Conservation (phyloP, 2,888 invertebrate species). For the Napeogenes sylphis region DNA sequence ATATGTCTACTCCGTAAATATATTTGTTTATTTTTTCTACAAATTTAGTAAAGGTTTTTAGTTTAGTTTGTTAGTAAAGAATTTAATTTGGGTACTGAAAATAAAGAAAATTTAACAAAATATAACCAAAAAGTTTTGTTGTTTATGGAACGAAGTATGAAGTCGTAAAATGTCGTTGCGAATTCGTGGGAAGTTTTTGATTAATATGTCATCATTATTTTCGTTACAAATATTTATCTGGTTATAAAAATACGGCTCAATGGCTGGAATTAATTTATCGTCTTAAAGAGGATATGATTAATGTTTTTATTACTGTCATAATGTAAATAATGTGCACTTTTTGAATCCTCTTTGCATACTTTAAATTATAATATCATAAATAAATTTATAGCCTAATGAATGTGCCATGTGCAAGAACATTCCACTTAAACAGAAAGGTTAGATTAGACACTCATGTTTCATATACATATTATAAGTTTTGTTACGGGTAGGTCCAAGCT, state of each 20-base stretch:
- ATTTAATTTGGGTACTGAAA: too few species aligned
- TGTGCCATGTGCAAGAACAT: neutral
- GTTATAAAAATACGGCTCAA: slow-evolving; percentile 16
- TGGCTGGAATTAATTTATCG: slow-evolving; percentile 20
- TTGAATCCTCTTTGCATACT: neutral
- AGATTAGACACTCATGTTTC: neutral
- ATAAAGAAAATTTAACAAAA: neutral
- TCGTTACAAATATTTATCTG: slow-evolving; percentile 23
- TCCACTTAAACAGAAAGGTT: too few species aligned
- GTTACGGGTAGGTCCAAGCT: neutral
- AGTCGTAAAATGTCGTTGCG: slow-evolving; percentile 16
- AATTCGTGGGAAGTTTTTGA: slow-evolving; percentile 23
- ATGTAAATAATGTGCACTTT: neutral
- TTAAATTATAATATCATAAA: neutral
- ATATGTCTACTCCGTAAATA: too few species aligned
- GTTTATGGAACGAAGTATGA: slow-evolving; percentile 2
- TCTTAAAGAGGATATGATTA: slow-evolving; percentile 4
- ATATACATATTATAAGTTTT: neutral
- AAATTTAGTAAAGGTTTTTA: too few species aligned
- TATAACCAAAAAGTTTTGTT: neutral
- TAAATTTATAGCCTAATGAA: too few species aligned
- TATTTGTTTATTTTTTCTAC: too few species aligned
- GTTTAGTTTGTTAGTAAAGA: too few species aligned
- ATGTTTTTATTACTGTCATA: slow-evolving; percentile 1
- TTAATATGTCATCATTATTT: slow-evolving; percentile 26